Evolutionary conservation across 2,888 invertebrate genomes (phyloP), one percentile per base, ranked within the genome.

Genomic region (Eupithecia abbreviata): DNA sequence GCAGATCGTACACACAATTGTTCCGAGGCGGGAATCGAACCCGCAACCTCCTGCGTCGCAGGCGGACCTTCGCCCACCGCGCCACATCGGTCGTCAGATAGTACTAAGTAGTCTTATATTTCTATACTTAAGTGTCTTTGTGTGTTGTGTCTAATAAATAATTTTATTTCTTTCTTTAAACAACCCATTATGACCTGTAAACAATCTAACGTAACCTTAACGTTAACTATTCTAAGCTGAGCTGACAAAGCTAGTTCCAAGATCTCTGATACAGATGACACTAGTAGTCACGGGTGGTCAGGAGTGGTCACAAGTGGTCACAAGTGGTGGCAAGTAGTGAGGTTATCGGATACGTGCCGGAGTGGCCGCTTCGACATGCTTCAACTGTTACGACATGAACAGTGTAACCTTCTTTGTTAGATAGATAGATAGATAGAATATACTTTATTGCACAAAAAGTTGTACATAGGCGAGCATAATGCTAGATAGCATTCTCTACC

Each of bases 361-460:
- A 49, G 69, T 47, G 69, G 69, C 30, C 13, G 30, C 12, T 49
- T 30, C 18, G 10, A 18, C 2, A 12, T 30, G 18, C 18, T 47
- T 30, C 45, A 69, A 69, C n/a, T 68, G 18, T 43, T 45, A 42
- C 66, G 68, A 68, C 45, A 45, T 45, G 68, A 45, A 66, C 66
- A 5, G 3, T 65, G 41, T 65, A 66, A 15, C 42, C 66, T 42
- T 66, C 41, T 41, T 7, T 58, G n/a, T n/a, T n/a, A n/a, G n/a
- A n/a, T n/a, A n/a, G n/a, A n/a, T n/a, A n/a, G n/a, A n/a, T n/a
- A n/a, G n/a, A n/a, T n/a, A n/a, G n/a, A n/a, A n/a, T n/a, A n/a
- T n/a, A n/a, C n/a, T n/a, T n/a, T n/a, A n/a, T n/a, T n/a, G n/a
- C n/a, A n/a, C n/a, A n/a, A n/a, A n/a, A n/a, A n/a, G n/a, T n/a